Evolutionary conservation across 1,140 invertebrate species (phyloP).

Genomic region (Gonioctena quinquepunctata): DNA sequence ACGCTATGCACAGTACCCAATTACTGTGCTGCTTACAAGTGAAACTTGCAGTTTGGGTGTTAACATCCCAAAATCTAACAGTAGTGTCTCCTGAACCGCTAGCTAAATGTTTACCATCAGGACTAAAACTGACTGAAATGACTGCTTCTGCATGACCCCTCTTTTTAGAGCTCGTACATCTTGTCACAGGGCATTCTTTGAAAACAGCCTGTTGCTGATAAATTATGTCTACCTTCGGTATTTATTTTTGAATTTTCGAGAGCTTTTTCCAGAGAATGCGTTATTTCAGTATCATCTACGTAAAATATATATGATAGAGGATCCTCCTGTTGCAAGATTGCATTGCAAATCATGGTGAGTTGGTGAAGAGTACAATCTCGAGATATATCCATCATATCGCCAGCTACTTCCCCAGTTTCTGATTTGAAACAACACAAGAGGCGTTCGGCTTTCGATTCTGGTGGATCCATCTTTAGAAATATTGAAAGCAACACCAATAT

Average conservation of each 20-base stretch:
- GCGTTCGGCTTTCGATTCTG: conserved; percentile 49
- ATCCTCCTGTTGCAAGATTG: conserved; percentile 80
- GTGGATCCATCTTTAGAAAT: too few relatives aligned
- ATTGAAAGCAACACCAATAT: too few relatives aligned
- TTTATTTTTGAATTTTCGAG: conserved; percentile 71
- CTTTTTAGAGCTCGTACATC: conserved; percentile 84
- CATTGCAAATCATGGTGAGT: conserved; percentile 88
- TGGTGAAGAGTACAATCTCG: conserved; percentile 79
- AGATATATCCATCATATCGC: conserved; percentile 82
- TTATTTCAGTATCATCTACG: conserved; percentile 88
- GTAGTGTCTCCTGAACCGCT: conserved; percentile 98
- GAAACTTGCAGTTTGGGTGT: conserved; percentile 90
- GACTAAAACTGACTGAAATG: conserved; percentile 90
- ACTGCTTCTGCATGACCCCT: conserved; percentile 96
- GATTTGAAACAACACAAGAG: conserved; percentile 79
- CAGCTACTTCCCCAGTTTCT: conserved; percentile 82
- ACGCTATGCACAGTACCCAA: conserved; percentile 95
- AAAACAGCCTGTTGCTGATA: conserved; percentile 98
- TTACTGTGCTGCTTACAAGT: conserved; percentile 91
- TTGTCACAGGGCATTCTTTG: conserved; percentile 79
- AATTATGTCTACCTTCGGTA: conserved; percentile 89
- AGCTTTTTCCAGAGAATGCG: conserved; percentile 70
- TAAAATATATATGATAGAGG: conserved; percentile 86
- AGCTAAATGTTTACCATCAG: conserved; percentile 86
- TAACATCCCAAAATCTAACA: conserved; percentile 95